Evolutionary conservation across 2,888 invertebrate genomes (phyloP), one percentile per base, ranked within the genome.

Genomic region (Apodemia mormo): DNA sequence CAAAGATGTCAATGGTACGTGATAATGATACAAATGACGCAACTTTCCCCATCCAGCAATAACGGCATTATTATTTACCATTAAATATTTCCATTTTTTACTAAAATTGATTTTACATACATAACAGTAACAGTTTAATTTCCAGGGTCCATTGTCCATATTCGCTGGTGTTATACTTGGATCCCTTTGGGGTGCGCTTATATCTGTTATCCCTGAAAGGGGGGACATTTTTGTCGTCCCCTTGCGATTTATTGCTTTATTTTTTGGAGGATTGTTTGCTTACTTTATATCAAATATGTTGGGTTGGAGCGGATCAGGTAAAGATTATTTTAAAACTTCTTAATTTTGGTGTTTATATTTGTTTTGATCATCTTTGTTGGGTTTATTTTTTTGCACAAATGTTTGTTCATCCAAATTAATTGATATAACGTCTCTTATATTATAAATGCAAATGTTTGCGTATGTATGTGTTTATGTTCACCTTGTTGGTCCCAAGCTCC

Each of bases 261-360:
- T 97, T 70, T 94, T 95, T 0, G 96, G 96, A 40, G 97, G 97
- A 8, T 83, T 97, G 73, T 94, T 97, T 76, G 95, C 96, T 1
- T 94, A 97, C 37, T 96, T 98, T 82, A 96, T 97, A 68, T 96
- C 96, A 77, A 96, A 95, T 77, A 87, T 94, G 72, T 94, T 96
- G 73, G 96, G 94, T 45, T 94, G 92, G 93, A 92, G 94, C 69
- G 95, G 95, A 9, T 94, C 95, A 82, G 93, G 93, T 92, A 81
- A 74, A 61, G 29, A 52, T 52, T 1, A 65, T 65, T 45, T 45
- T 45, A 45, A 56, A 56, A 56, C 14, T 5, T 8, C 2, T 6
- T 49, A 52, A 33, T 33, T 2, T 33, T 33, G 1, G 33, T 52
- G 14, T 52, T 10, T 52, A 10, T 14, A 6, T 45, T 10, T 67